Conservation (phyloP, 2,113 vertebrate genomes). For the Tautogolabrus adspersus region DNA sequence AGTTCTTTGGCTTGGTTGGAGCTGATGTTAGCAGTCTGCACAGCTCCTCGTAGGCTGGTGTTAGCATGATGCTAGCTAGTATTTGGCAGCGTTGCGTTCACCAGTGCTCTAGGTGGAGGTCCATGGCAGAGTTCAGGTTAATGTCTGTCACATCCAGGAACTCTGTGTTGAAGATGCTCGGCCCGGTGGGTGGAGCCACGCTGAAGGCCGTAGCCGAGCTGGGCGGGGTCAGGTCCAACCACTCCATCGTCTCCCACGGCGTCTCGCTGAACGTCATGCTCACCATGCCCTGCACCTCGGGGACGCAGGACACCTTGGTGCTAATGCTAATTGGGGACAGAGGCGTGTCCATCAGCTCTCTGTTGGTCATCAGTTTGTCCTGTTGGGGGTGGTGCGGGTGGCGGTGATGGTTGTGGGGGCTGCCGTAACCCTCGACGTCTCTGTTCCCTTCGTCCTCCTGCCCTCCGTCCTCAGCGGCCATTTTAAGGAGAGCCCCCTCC, state of each 20-base stretch:
- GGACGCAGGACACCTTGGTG: slow-evolving; percentile 86
- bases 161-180: slow-evolving; percentile 96
- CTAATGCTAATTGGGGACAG: slow-evolving; percentile 88
- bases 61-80: slow-evolving; percentile 2
- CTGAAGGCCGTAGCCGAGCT: slow-evolving; percentile 89
- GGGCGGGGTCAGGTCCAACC: slow-evolving; percentile 94
- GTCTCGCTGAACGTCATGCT: slow-evolving; percentile 94
- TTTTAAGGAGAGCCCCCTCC: slow-evolving; percentile 88
- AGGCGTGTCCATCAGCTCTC: slow-evolving; percentile 90
- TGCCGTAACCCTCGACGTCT: slow-evolving; percentile 85
- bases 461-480: slow-evolving; percentile 85
- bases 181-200: slow-evolving; percentile 83
- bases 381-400: slow-evolving; percentile 85
- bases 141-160: slow-evolving; percentile 96
- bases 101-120: slow-evolving; percentile 97
- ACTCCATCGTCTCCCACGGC: slow-evolving; percentile 98
- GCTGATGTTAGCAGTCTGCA: slow-evolving; percentile 8
- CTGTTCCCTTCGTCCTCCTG: slow-evolving; percentile 87
- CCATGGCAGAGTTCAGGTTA: slow-evolving; percentile 94
- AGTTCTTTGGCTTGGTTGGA: slow-evolving; percentile 41
- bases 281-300: slow-evolving; percentile 88
- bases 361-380: slow-evolving; percentile 88
- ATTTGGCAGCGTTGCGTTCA: slow-evolving; percentile 70
- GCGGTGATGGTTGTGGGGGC: slow-evolving; percentile 86
- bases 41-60: slow-evolving; percentile 15